These are phyloP conservation scores for Salvelinus fontinalis DNA, from an alignment of 2,113 vertebrate species.

Conservation along the genomic window DNA sequence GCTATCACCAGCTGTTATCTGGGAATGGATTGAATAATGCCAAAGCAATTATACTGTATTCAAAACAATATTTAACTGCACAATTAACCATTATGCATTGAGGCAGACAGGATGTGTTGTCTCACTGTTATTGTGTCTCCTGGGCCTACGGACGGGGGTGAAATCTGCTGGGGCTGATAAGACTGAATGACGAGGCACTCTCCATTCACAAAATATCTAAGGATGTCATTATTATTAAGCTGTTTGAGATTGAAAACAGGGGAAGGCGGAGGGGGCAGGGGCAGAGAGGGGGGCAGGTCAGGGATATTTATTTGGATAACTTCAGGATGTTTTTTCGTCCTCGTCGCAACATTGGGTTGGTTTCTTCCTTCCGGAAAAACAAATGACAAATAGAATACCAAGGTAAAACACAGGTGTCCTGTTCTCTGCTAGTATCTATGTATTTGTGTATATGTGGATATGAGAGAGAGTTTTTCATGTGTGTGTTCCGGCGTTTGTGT, in stretches of 20 bases:
- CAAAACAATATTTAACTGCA: constrained; percentile 48
- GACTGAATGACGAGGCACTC: constrained; percentile 22
- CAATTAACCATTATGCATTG: constrained; percentile 53
- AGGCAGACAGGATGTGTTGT: constrained; percentile 63
- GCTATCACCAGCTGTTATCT: constrained; percentile 25
- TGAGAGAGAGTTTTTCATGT: constrained; percentile 13
- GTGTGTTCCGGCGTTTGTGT: constrained; percentile 24
- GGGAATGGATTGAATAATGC: constrained; percentile 36
- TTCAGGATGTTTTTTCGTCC: constrained; percentile 62
- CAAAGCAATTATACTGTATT: constrained; percentile 29
- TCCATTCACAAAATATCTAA: constrained; percentile 66
- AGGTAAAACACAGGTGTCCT: constrained; percentile 33
- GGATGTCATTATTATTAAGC: constrained; percentile 55
- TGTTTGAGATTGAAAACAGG: constrained; percentile 50
- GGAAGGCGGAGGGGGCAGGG: not conserved
- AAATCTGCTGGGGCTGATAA: constrained; percentile 58
- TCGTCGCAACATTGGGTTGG: constrained; percentile 44
- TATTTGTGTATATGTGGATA: constrained; percentile 27
- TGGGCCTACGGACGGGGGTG: constrained; percentile 11
- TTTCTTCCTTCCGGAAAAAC: constrained; percentile 50
- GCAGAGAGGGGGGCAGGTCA: constrained; percentile 23
- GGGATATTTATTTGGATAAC: constrained; percentile 17
- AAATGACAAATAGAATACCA: constrained; percentile 25
- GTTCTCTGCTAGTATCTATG: not conserved
- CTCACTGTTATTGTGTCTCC: constrained; percentile 62